Base-by-base conservation (phyloP, 2,888 invertebrate genomes). In the Glyphotaelius pellucidus region DNA sequence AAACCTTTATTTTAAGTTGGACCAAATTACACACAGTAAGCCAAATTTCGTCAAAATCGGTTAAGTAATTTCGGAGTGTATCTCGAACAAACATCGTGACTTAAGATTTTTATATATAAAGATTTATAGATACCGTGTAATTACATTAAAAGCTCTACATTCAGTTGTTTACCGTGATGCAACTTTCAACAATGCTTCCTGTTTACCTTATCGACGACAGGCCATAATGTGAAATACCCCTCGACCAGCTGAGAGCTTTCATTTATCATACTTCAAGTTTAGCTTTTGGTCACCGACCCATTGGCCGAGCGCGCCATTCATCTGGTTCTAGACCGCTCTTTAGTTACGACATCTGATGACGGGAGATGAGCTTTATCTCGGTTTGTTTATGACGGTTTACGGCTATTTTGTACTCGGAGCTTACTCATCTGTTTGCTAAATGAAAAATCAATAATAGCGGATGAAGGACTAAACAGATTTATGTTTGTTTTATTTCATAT, bases 251-350 rank as follows among this genome's bases (percentile, higher is more conserved):
- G 86, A 42, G 86, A 42, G 86, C 38, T 42, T 83, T 35, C 25
- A 86, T 86, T 86, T 42, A 86, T 86, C 86, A 86, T 86, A 86
- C 86, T 86, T 86, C 47, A 86, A 47, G 42, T 86, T 35, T 35
- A 42, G 86, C 38, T 42, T 47, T 42, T 30, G 42, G n/a, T 14
- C 11, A 25, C 86, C 35, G 32, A 83, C 25, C 11, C 42, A 86
- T 86, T 86, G 86, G 12, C 86, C 42, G 86, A 47, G 47, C 86
- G 42, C 11, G 42, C 47, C 86, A 86, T 86, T 30, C 30, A 86
- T 86, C 86, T 86, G 30, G 25, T 25, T 67, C 25, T n/a, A 67
- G n/a, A 47, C 42, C n/a, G 38, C 42, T 30, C 86, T 86, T 42
- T 42, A 86, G 86, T 42, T n/a, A 86, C 86, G 35, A n/a, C 42